Evolutionary conservation across 2,113 vertebrate species (phyloP).

Genomic region (Albula goreensis): DNA sequence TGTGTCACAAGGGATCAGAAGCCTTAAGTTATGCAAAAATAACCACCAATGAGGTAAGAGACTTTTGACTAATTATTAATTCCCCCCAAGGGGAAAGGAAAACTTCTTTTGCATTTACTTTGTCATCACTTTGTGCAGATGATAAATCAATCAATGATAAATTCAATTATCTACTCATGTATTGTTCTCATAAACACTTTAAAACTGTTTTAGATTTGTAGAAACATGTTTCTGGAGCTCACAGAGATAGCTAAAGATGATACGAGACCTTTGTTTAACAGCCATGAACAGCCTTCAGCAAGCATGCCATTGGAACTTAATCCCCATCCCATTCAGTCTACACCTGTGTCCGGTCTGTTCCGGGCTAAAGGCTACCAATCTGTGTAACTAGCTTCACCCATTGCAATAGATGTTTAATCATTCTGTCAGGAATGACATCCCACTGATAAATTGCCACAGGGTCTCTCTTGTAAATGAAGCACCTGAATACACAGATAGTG

Average conservation of each 20-base stretch:
- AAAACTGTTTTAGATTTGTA: too few species aligned
- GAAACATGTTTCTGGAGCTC: neutral
- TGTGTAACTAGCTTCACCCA: constrained; percentile 20
- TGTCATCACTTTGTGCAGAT: neutral
- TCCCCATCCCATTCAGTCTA: constrained; percentile 8
- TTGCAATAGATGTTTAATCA: constrained; percentile 46
- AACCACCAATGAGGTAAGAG: neutral
- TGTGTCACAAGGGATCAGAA: neutral
- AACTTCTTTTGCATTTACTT: neutral
- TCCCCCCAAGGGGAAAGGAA: neutral
- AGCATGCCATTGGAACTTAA: neutral
- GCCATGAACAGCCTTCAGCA: neutral
- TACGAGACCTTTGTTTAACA: neutral
- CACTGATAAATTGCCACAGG: neutral
- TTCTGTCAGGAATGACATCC: constrained; percentile 34
- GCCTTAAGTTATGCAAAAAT: neutral
- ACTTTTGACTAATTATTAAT: neutral
- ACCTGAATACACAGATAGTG: neutral
- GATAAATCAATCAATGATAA: neutral
- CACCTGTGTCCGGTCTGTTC: constrained; percentile 9
- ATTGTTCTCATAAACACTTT: too few species aligned
- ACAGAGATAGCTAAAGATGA: neutral
- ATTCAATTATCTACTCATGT: too few species aligned
- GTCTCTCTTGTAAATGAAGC: neutral
- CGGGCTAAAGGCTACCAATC: constrained; percentile 9